A percentile compares a stretch with the other conserved stretches of the same genome.
Conservation (phyloP, 2,888 invertebrate species). For the Trichogramma evanescens region DNA sequence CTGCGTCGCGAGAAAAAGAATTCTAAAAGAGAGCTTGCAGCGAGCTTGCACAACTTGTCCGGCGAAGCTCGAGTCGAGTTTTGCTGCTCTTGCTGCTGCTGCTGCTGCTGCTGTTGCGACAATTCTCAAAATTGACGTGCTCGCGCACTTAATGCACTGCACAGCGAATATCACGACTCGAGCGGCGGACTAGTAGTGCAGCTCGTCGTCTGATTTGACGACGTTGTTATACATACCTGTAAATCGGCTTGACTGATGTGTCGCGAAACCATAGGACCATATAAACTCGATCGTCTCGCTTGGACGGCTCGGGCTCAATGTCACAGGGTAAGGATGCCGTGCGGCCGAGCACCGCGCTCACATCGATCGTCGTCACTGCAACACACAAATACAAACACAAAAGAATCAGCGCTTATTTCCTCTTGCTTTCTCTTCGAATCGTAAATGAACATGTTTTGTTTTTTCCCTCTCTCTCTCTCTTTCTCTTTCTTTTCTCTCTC, state of each 20-base stretch:
- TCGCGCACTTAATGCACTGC: no score
- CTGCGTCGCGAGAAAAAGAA: no score
- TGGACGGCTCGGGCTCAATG: constrained; percentile 78
- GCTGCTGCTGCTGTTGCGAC: no score
- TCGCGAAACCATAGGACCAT: constrained; percentile 91
- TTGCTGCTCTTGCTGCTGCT: no score
- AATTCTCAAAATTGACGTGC: no score
- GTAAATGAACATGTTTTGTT: background rate
- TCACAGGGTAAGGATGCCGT: constrained; percentile 83
- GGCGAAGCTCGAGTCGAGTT: no score
- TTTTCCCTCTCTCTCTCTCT: background rate
- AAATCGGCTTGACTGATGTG: constrained; percentile 79
- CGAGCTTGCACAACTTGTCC: no score
- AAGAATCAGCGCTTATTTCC: background rate
- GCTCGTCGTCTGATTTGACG: no score
- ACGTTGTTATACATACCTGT: constrained; percentile 59
- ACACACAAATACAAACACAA: constrained; percentile 21
- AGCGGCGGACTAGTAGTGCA: no score
- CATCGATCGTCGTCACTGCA: constrained; percentile 63
- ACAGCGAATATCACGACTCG: no score
- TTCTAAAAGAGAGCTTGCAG: no score
- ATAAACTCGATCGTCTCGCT: constrained; percentile 77
- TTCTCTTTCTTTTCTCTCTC: background rate
- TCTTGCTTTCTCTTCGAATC: no score
- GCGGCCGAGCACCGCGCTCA: constrained; percentile 77